Evolutionary conservation across 2,797 vertebrate species (phyloP).

Genomic region (Paramormyrops hopkinsi): DNA sequence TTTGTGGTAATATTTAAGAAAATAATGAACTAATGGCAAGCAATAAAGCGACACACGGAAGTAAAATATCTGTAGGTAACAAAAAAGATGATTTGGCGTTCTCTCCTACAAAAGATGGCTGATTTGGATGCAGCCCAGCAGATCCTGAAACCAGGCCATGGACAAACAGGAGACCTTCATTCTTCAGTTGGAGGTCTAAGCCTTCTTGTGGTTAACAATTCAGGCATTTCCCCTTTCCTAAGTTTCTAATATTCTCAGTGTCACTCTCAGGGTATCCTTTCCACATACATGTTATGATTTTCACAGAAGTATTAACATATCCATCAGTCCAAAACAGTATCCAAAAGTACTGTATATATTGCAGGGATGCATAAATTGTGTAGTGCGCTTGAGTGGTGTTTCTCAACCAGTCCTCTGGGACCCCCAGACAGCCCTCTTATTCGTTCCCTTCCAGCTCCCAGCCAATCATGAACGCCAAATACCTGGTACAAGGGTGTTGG

Average conservation of each 20-base stretch:
- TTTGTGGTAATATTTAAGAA: background rate
- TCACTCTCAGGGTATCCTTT: background rate
- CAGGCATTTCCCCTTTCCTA: background rate
- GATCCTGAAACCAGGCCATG: background rate
- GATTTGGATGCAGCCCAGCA: background rate
- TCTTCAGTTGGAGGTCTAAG: background rate
- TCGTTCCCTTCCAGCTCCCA: background rate
- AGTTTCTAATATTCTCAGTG: background rate
- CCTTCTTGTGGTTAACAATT: background rate
- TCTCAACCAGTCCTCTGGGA: background rate
- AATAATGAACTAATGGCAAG: background rate
- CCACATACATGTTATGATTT: background rate
- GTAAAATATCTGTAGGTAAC: background rate
- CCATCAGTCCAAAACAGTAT: background rate
- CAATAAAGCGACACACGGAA: background rate
- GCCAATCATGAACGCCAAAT: background rate
- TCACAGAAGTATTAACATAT: background rate
- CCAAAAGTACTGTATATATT: background rate
- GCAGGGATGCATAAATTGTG: background rate
- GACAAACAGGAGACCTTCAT: background rate
- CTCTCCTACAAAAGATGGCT: background rate
- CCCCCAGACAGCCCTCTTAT: background rate
- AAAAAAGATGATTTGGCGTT: background rate
- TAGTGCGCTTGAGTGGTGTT: background rate
- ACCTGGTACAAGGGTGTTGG: background rate